Percentiles rank a stretch among this genome's conserved stretches.
These are phyloP conservation scores for Macropus fuliginosus DNA, from an alignment of 2,797 vertebrate genomes.

Conservation along the genomic window DNA sequence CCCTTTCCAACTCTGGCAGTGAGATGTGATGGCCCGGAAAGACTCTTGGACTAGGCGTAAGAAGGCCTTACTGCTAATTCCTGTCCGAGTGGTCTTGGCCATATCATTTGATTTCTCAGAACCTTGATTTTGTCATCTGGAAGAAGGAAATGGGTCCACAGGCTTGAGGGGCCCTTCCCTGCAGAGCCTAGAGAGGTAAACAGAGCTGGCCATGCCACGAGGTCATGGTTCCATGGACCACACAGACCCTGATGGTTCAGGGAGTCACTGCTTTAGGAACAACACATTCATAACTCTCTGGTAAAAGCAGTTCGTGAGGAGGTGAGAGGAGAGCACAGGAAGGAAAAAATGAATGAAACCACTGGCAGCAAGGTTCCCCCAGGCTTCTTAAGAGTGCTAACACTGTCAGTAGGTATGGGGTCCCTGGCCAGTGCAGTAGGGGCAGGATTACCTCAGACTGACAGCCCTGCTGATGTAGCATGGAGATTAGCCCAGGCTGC, in stretches of 20 bases:
- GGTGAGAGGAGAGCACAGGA: neutral
- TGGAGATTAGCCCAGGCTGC: neutral
- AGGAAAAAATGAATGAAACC: neutral
- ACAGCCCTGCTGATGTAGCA: too few species aligned
- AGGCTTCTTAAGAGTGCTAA: neutral
- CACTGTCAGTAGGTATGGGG: neutral
- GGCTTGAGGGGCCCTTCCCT: neutral
- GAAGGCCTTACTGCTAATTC: neutral
- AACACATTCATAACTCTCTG: accelerated
- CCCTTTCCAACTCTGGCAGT: neutral
- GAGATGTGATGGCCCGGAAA: neutral
- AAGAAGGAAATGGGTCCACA: neutral
- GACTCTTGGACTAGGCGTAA: neutral
- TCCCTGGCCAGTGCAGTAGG: neutral
- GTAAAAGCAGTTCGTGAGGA: neutral
- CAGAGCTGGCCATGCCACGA: neutral
- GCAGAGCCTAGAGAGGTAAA: neutral
- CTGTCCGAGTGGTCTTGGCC: neutral
- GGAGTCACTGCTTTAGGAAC: neutral
- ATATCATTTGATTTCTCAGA: neutral
- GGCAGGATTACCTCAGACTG: neutral
- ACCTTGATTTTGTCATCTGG: neutral
- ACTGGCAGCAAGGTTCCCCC: neutral
- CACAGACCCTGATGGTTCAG: neutral
- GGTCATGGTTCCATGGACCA: neutral